Conservation (phyloP, 2,888 invertebrate species). For the Idaea biselata region DNA sequence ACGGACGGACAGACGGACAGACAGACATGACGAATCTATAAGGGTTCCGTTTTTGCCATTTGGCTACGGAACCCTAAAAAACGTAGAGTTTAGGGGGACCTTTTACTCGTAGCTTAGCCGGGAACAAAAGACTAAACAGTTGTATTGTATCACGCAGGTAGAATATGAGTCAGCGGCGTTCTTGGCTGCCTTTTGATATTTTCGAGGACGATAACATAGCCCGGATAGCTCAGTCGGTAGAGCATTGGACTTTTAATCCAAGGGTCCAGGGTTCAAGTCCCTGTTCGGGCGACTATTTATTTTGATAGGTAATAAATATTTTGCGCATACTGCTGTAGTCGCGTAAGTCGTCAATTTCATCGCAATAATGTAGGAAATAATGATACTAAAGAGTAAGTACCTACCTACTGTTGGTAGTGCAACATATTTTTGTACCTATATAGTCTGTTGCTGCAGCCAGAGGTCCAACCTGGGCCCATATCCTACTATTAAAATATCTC, state of each 20-base stretch:
- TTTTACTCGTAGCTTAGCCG: not conserved
- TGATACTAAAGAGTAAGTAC: not conserved
- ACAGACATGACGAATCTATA: too few relatives aligned
- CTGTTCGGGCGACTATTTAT: constrained; percentile 81
- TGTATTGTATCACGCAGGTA: not conserved
- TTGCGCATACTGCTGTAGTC: not conserved
- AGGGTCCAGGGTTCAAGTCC: constrained; percentile 90
- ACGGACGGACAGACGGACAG: too few relatives aligned
- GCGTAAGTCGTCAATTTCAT: not conserved
- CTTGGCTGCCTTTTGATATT: constrained; percentile 11
- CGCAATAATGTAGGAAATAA: not conserved
- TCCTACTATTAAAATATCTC: too few relatives aligned
- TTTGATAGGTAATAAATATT: constrained; percentile 3
- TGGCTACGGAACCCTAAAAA: too few relatives aligned
- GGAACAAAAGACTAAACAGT: not conserved
- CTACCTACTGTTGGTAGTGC: too few relatives aligned
- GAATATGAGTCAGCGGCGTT: not conserved
- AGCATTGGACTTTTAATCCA: constrained; percentile 89
- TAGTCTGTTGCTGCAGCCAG: too few relatives aligned
- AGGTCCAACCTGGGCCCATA: too few relatives aligned
- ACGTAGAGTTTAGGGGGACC: too few relatives aligned
- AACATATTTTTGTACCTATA: too few relatives aligned
- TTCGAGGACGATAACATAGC: not conserved
- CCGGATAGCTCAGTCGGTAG: constrained; percentile 88
- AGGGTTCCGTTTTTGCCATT: too few relatives aligned